phyloP scores from a whole-genome alignment of 53 echinoderm and acorn worm genomes.

The Paelopatides confundens region DNA sequence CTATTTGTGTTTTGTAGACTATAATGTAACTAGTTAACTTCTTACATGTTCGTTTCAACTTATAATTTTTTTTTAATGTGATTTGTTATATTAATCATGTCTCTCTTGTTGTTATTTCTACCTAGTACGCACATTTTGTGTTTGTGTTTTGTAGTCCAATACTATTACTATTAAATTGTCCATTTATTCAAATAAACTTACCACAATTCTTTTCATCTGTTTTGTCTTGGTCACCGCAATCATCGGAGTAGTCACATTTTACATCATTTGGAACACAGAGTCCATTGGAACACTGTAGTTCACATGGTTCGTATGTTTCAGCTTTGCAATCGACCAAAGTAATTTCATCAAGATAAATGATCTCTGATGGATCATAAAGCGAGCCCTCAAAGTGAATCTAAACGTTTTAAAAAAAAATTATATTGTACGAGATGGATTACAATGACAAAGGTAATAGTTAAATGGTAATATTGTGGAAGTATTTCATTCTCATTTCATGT shows the following conservation, averaged over 20 bases:
- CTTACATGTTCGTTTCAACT: no score
- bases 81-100: no score
- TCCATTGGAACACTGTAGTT: conserved; percentile 75
- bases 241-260: conserved; percentile 90
- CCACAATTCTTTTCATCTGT: conserved; percentile 89
- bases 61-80: no score
- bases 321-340: conserved; percentile 65
- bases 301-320: conserved; percentile 70
- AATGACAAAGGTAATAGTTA: neutral
- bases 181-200: conserved; percentile 60
- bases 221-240: conserved; percentile 75
- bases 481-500: no score
- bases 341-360: conserved; percentile 83
- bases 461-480: no score
- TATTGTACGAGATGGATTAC: neutral
- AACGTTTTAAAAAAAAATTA: neutral
- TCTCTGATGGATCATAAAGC: conserved; percentile 41
- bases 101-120: no score
- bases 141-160: no score
- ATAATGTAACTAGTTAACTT: no score
- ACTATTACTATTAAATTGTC: no score
- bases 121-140: no score
- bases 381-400: conserved; percentile 81
- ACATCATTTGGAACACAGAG: conserved; percentile 76
- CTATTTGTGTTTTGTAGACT: no score